Evolutionary conservation across 2,113 vertebrate genomes (phyloP).

Genomic region (Probosciger aterrimus): DNA sequence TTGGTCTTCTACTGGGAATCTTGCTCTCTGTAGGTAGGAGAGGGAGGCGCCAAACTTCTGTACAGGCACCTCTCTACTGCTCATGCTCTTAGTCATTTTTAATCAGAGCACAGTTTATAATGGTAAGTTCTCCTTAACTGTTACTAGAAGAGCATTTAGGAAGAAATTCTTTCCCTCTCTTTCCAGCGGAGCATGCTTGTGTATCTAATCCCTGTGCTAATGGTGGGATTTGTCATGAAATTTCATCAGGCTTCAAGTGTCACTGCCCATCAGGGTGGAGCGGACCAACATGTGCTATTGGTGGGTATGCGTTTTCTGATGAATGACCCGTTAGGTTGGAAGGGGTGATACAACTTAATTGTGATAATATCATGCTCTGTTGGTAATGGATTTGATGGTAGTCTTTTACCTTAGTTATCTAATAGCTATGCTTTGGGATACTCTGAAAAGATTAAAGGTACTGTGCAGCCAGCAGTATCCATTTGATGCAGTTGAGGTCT

Average conservation of each 20-base stretch:
- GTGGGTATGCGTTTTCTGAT: constrained; percentile 68
- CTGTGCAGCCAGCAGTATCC: background rate
- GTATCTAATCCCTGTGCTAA: constrained; percentile 94
- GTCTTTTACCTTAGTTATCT: background rate
- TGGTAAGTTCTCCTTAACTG: background rate
- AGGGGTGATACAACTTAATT: background rate
- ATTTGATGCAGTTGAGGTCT: background rate
- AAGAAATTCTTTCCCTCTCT: background rate
- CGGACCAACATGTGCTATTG: constrained; percentile 90
- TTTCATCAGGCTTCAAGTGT: constrained; percentile 89
- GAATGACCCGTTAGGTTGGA: background rate
- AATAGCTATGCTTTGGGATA: background rate
- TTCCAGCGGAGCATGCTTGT: constrained; percentile 90
- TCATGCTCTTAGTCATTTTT: background rate
- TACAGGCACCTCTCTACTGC: background rate
- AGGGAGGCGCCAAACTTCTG: background rate
- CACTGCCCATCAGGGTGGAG: constrained; percentile 91
- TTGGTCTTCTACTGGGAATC: background rate
- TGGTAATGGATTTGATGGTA: background rate
- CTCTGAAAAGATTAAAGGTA: background rate
- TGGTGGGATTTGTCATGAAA: constrained; percentile 89
- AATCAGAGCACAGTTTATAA: background rate
- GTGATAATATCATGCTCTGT: background rate
- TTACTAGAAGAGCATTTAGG: background rate
- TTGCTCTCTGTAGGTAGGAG: background rate